Evolutionary conservation across 30 jellyfish, hydroid and myxozoan genomes (phyloP), one percentile per base, ranked within the genome.

Genomic region (Hydractinia symbiolongicarpus): DNA sequence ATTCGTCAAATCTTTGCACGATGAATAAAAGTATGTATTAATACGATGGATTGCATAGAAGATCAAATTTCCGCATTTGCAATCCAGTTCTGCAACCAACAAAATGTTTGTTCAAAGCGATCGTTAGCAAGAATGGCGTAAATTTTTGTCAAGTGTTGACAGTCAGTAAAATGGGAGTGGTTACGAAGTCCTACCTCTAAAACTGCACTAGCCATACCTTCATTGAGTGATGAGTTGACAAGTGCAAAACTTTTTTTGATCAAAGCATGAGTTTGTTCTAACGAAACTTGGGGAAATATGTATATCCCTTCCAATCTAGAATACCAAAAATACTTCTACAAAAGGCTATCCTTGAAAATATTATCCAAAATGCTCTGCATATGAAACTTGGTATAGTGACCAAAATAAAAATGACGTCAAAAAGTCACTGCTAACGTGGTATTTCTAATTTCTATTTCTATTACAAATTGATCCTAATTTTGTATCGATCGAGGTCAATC

Each of bases 161-260:
- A 30, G 44, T 30, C 44, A 30, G 44, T 2, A 30, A 30, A 30
- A 30, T 30, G 44, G 44, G 44, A 30, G 44, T 30, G 44, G 44
- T 30, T 30, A 30, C 1, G 44, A 30, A 30, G 44, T 2, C 44
- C 21, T 57, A 89, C 96, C 95, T 89, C 96, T 5, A 89, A 72
- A 19, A 89, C 75, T 14, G 96, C 79, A 15, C 77, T 67, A n/a
- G 96, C 90, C 96, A 89, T 89, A 50, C 96, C 96, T 66, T 89
- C 96, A 52, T 88, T 79, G 16, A 66, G 76, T 6, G 96, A 89
- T n/a, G 95, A 50, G 85, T 89, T 89, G 4, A 89, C 88, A 8
- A 83, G 50, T 5, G 96, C 96, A 79, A 84, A 79, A 4, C 66
- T 82, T 16, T 72, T 50, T 50, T 53, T 55, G 88, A 89, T 89